Evolutionary conservation across 2,113 vertebrate species (phyloP), one percentile per base, ranked within the genome.

Genomic region (Entelurus aequoreus): DNA sequence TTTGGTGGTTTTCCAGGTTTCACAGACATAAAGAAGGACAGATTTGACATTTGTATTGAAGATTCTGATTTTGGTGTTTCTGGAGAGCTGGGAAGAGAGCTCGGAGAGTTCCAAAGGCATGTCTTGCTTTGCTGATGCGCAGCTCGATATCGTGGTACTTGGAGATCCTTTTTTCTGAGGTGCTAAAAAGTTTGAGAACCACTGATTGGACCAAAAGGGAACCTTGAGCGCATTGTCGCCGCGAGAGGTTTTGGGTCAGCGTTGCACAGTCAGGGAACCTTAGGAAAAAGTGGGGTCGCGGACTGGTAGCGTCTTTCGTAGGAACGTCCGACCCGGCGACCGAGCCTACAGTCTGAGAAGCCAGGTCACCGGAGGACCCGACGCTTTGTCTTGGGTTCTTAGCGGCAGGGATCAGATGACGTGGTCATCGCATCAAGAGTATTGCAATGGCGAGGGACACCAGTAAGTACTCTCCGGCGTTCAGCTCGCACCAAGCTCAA

Each of bases 351-450:
- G 77, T 75, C 68, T 56, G 42, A 16, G 65, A 28, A 16, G 48
- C 60, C 40, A 70, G 74, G 67, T 75, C 76, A 73, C 35, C 62
- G 65, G 65, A 78, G 28, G 70, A 77, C 77, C 81, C 81, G 75
- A 75, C 3, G 79, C 72, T 86, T 84, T 76, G 84, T 84, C 82
- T 81, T 66, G 65, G 68, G 68, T 62, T 77, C 59, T 76, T 65
- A 63, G 60, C 68, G 63, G 60, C 65, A 48, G 67, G 77, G 77
- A 78, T 74, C 63, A 79, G 67, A 63, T 62, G 75, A 73, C 68
- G 76, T 74, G 54, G 56, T 54, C 44, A 46, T 63, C 66, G 77
- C 35, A 62, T 57, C 54, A 52, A 68, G 37, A 77, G 68, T 81
- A 78, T 69, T 85, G 69, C 78, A 77, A 71, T 54, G 57, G 56